phyloP scores from a whole-genome alignment of 1,140 invertebrate species.

The Rhizoglyphus robini region DNA sequence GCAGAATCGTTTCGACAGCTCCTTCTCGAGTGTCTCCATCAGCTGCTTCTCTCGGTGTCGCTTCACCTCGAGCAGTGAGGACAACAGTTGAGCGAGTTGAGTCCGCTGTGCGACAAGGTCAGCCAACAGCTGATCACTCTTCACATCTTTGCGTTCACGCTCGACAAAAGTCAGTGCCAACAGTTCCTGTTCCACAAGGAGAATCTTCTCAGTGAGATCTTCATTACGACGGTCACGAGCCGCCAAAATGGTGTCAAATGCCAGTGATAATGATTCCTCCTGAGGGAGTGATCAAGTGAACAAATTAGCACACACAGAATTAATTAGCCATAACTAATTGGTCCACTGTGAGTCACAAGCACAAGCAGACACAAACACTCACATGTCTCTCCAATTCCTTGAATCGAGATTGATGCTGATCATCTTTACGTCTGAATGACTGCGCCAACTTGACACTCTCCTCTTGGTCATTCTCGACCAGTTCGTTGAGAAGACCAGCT shows the following conservation, averaged over 20 bases:
- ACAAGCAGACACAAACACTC: not conserved
- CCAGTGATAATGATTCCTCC: not conserved
- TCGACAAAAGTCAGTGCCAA: not conserved
- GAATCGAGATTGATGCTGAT: not conserved
- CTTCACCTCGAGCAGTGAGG: not conserved
- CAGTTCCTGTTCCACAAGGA: not conserved
- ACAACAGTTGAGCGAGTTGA: not conserved
- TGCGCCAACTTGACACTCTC: not conserved
- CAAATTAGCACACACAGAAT: no score
- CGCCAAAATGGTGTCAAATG: not conserved
- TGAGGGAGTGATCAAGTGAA: not conserved
- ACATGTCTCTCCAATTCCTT: not conserved
- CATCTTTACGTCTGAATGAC: not conserved
- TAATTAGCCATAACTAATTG: no score
- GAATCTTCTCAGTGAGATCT: not conserved
- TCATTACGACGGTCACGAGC: not conserved
- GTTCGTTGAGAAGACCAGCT: not conserved
- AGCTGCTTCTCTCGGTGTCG: not conserved
- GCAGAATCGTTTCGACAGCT: not conserved
- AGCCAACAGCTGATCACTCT: not conserved
- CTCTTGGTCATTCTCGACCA: not conserved
- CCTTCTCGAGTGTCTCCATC: not conserved
- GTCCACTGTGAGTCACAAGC: no score
- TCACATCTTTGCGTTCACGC: not conserved
- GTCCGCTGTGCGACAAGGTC: not conserved